Conservation (phyloP, 2,797 vertebrate genomes). For the Premnoplex brunnescens region DNA sequence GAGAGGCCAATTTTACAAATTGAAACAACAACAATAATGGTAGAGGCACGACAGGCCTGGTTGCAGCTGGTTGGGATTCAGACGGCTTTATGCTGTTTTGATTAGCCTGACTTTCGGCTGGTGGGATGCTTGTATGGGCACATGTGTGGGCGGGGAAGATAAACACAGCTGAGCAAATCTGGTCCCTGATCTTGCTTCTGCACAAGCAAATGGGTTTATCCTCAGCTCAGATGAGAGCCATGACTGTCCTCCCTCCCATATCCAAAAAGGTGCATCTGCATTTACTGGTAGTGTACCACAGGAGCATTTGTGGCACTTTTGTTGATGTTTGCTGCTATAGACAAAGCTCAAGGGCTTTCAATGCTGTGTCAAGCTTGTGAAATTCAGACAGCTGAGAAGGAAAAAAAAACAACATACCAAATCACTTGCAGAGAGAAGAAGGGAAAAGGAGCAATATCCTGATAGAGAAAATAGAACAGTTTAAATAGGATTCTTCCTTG, state of each 20-base stretch:
- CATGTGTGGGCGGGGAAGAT: neutral
- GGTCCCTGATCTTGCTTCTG: neutral
- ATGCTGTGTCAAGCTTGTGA: neutral
- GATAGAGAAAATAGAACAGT: neutral
- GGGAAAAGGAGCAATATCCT: neutral
- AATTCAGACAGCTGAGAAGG: neutral
- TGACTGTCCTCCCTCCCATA: neutral
- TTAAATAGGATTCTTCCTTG: neutral
- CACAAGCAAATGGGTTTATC: neutral
- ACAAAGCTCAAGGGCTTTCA: neutral
- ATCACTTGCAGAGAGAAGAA: neutral
- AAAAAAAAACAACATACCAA: fast-evolving
- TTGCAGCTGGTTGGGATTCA: slow-evolving; percentile 29
- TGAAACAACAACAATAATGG: neutral
- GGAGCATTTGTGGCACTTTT: neutral
- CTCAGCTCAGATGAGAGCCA: neutral
- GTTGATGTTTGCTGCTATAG: neutral
- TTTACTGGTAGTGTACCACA: neutral
- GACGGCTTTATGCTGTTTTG: neutral
- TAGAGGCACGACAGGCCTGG: neutral
- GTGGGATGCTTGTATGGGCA: slow-evolving; percentile 15
- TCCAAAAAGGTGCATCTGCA: slow-evolving; percentile 10
- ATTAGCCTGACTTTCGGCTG: neutral
- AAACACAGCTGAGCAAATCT: slow-evolving; percentile 64
- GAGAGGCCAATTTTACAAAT: neutral